Percentiles rank a stretch among this genome's conserved stretches.
Evolutionary conservation across 2,888 invertebrate genomes (phyloP).

Genomic region (Papilio demoleus): DNA sequence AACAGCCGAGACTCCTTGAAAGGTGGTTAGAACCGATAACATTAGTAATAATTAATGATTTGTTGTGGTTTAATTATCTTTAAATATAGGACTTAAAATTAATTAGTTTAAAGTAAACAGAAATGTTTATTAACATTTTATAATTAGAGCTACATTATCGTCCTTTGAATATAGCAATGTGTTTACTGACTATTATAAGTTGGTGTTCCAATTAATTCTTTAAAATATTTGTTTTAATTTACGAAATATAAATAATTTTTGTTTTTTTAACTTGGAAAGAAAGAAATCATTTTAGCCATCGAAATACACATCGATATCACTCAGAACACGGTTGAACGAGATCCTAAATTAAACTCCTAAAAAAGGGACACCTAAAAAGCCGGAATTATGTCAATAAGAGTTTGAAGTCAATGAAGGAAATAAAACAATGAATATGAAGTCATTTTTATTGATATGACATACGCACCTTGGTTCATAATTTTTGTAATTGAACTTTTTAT

Average conservation of each 20-base stretch:
- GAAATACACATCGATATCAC: background rate
- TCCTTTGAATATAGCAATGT: background rate
- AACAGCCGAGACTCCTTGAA: background rate
- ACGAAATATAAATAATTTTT: background rate
- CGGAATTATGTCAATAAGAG: too few species aligned
- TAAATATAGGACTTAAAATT: background rate
- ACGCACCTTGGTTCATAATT: conserved; percentile 3
- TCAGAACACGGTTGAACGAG: too few species aligned
- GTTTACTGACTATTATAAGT: background rate
- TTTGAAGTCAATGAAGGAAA: too few species aligned
- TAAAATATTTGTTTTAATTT: background rate
- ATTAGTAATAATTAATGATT: background rate
- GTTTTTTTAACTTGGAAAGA: background rate
- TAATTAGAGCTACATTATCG: background rate
- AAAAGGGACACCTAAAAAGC: too few species aligned
- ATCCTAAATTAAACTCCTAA: too few species aligned
- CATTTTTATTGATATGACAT: conserved; percentile 7
- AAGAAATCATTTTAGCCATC: background rate
- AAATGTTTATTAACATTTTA: background rate
- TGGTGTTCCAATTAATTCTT: background rate
- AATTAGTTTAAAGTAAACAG: background rate
- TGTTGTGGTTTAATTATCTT: conserved; percentile 1
- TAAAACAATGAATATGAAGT: conserved; percentile 1
- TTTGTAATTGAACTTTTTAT: background rate
- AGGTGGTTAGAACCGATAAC: background rate